phyloP scores from a whole-genome alignment of 2,888 invertebrate species.

The Patella depressa region DNA sequence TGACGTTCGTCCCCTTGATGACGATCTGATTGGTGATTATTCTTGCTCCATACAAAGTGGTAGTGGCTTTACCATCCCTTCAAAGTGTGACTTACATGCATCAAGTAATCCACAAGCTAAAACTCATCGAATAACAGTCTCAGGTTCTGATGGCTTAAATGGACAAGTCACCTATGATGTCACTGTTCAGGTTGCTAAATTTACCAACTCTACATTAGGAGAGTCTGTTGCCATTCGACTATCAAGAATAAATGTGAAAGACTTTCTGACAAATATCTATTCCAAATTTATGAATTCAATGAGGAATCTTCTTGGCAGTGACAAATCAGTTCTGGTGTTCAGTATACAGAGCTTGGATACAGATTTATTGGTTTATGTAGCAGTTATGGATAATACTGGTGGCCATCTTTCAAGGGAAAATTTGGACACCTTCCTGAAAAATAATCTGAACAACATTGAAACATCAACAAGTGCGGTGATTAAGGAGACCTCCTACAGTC shows the following conservation, averaged over 20 bases:
- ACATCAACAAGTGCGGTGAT: slow-evolving; percentile 44
- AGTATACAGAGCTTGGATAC: slow-evolving; percentile 34
- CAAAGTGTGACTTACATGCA: slow-evolving; percentile 85
- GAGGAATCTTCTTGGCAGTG: slow-evolving; percentile 27
- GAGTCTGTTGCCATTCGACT: slow-evolving; percentile 86
- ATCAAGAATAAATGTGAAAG: slow-evolving; percentile 80
- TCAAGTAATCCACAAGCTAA: slow-evolving; percentile 38
- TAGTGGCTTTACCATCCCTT: slow-evolving; percentile 76
- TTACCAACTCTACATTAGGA: slow-evolving; percentile 85
- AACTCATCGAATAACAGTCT: slow-evolving; percentile 79
- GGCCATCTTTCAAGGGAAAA: slow-evolving; percentile 73
- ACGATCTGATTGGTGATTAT: slow-evolving; percentile 90
- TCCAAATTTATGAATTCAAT: slow-evolving; percentile 27
- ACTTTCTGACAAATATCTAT: slow-evolving; percentile 85
- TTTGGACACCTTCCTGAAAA: slow-evolving; percentile 37
- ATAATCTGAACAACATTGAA: slow-evolving; percentile 42
- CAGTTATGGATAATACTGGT: slow-evolving; percentile 74
- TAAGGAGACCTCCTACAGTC: slow-evolving; percentile 47
- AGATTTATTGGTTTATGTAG: slow-evolving; percentile 60
- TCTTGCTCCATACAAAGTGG: slow-evolving; percentile 77
- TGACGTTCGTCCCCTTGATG: slow-evolving; percentile 91
- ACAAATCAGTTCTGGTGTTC: slow-evolving; percentile 32
- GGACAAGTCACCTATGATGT: slow-evolving; percentile 83
- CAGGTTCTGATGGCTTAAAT: slow-evolving; percentile 87
- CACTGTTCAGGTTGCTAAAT: slow-evolving; percentile 84